Conservation (phyloP, 53 echinoderm and acorn worm species). For the Glandiceps talaboti region DNA sequence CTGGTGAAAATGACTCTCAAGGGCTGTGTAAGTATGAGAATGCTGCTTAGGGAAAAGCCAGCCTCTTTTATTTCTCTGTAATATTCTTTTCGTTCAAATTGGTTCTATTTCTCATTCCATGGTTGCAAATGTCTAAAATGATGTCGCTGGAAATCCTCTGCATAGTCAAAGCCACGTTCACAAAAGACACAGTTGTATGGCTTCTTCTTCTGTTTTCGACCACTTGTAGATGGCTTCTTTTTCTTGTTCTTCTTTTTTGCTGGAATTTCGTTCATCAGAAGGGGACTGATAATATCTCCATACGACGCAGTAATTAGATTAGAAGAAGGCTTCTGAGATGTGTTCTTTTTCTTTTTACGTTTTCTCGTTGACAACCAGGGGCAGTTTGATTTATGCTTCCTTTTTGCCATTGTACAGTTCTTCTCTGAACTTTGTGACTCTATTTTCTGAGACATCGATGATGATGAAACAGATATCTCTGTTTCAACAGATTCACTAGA, state of each 20-base stretch:
- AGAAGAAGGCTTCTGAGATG: too few species aligned
- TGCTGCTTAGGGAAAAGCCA: too few species aligned
- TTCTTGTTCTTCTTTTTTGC: too few species aligned
- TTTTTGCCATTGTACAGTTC: background rate
- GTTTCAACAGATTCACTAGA: background rate
- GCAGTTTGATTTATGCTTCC: background rate
- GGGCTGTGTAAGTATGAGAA: too few species aligned
- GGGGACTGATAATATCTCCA: too few species aligned
- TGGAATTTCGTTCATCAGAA: too few species aligned
- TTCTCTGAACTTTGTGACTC: background rate
- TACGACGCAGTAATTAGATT: too few species aligned
- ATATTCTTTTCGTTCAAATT: too few species aligned
- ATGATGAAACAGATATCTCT: background rate
- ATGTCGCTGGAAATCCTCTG: slow-evolving; percentile 39
- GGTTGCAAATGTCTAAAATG: slow-evolving; percentile 23
- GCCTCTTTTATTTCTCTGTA: too few species aligned
- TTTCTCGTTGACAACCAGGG: background rate
- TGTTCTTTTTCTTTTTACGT: background rate
- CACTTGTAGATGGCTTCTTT: too few species aligned
- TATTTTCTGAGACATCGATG: background rate
- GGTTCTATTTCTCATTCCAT: slow-evolving; percentile 19
- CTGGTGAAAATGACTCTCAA: too few species aligned
- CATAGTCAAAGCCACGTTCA: slow-evolving; percentile 31
- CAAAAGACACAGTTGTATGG: slow-evolving; percentile 33
- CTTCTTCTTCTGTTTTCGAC: too few species aligned